Percentiles rank a stretch among this genome's conserved stretches.
Conservation (phyloP, 2,888 invertebrate genomes). For the Lissonota sp. region DNA sequence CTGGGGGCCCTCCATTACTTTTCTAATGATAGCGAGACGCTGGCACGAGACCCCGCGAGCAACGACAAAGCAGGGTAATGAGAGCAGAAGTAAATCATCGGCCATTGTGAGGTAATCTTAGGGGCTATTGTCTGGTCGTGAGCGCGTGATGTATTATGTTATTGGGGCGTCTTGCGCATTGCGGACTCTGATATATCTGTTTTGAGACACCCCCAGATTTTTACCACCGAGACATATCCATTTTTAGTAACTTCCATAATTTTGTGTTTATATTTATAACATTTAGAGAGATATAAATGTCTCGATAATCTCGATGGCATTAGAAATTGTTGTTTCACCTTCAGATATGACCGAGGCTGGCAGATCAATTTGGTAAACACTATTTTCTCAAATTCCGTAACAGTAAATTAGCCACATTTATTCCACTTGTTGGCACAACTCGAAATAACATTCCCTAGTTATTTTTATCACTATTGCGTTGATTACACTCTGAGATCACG, state of each 20-base stretch:
- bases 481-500: no score
- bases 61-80: constrained; percentile 83
- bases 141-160: constrained; percentile 83
- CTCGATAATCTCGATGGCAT: no score
- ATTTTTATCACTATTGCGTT: no score
- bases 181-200: constrained; percentile 64
- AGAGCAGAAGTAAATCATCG: constrained; percentile 84
- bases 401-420: no score
- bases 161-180: constrained; percentile 76
- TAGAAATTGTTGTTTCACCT: no score
- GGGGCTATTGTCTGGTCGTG: constrained; percentile 81
- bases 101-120: constrained; percentile 83
- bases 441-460: no score
- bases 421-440: no score
- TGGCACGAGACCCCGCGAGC: constrained; percentile 72
- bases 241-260: neutral
- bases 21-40: constrained; percentile 82
- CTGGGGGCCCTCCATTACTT: constrained; percentile 82
- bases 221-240: constrained; percentile 33
- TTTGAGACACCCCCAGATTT: constrained; percentile 71
- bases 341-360: no score
- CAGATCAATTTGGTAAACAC: no score
- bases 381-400: no score
- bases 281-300: neutral
- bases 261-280: no score